phyloP scores from a whole-genome alignment of 2,888 invertebrate species.

The Incurvaria masculella region DNA sequence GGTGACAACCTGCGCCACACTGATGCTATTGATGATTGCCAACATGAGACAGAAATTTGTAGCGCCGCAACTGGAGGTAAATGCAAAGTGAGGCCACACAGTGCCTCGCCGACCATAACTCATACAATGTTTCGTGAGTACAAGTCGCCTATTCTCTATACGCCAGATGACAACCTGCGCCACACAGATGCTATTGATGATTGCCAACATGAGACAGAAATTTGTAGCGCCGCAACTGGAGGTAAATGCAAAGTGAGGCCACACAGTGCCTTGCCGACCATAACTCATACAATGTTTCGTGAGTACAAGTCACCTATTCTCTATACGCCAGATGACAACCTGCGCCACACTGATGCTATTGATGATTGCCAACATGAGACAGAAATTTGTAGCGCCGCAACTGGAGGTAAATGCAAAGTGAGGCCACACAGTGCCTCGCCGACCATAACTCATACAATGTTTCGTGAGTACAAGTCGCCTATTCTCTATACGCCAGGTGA shows the following conservation, averaged over 20 bases:
- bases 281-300: slow-evolving; percentile 58
- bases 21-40: slow-evolving; percentile 51
- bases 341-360: slow-evolving; percentile 56
- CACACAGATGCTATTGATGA: slow-evolving; percentile 51
- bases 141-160: too few species aligned
- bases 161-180: slow-evolving; percentile 53
- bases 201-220: slow-evolving; percentile 69
- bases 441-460: slow-evolving; percentile 67
- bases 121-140: slow-evolving; percentile 59
- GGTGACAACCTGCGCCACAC: slow-evolving; percentile 57
- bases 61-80: slow-evolving; percentile 72
- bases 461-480: too few species aligned
- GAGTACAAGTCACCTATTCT: too few species aligned
- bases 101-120: slow-evolving; percentile 69
- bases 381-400: slow-evolving; percentile 65
- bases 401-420: slow-evolving; percentile 72
- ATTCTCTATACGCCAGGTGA: slow-evolving; percentile 36
- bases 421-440: slow-evolving; percentile 66
- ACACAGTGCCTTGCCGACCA: slow-evolving; percentile 71
- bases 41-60: slow-evolving; percentile 71
- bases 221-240: slow-evolving; percentile 68
- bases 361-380: slow-evolving; percentile 63
- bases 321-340: slow-evolving; percentile 39
- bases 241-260: slow-evolving; percentile 71
- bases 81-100: slow-evolving; percentile 67